phyloP scores from a whole-genome alignment of 2,888 invertebrate genomes.

The Anthophora plumipes region DNA sequence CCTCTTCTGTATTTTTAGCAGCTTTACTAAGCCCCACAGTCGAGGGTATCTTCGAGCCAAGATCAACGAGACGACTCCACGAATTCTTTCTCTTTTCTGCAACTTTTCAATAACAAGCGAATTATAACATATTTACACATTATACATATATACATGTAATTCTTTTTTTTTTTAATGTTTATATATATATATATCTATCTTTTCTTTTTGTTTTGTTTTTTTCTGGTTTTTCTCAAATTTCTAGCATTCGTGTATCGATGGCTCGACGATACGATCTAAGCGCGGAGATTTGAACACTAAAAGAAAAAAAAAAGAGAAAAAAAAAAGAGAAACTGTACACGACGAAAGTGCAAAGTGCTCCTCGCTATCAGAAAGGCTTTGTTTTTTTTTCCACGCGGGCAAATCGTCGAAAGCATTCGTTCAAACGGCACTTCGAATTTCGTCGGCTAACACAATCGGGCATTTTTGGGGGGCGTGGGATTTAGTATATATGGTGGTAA shows the following conservation, averaged over 20 bases:
- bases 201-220: background rate
- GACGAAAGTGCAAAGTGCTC: constrained; percentile 61
- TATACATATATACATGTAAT: background rate
- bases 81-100: constrained; percentile 6
- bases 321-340: constrained; percentile 29
- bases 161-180: background rate
- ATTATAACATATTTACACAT: background rate
- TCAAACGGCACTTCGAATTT: constrained; percentile 52
- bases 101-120: constrained; percentile 5
- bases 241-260: constrained; percentile 16
- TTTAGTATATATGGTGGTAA: background rate
- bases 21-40: constrained; percentile 44
- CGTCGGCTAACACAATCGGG: constrained; percentile 49
- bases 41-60: constrained; percentile 46
- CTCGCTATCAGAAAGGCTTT: constrained; percentile 40
- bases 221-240: too few species aligned
- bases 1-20: constrained; percentile 25
- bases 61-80: constrained; percentile 38
- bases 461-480: constrained; percentile 12
- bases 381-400: constrained; percentile 4
- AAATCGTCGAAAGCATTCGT: constrained; percentile 47
- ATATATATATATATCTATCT: background rate
- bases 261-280: constrained; percentile 41
- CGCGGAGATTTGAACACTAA: constrained; percentile 55
- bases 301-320: constrained; percentile 9